Percentiles rank a stretch among this genome's conserved stretches.
These are phyloP conservation scores for Bombus haemorrhoidalis DNA, from an alignment of 1,140 invertebrate species.

Conservation along the genomic window DNA sequence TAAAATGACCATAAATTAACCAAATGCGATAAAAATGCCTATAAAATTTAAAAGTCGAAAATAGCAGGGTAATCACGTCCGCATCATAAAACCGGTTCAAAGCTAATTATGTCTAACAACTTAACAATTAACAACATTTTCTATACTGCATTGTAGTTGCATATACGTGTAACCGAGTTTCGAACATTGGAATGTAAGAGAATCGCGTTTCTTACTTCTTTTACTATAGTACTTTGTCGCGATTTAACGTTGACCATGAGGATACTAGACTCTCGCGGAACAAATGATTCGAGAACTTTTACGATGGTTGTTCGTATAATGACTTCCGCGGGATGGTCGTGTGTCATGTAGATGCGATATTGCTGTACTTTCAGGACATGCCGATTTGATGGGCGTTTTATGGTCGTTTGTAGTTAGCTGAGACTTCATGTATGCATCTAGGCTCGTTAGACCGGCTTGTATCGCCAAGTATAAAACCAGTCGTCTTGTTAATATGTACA, in stretches of 20 bases:
- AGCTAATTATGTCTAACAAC: too few species aligned
- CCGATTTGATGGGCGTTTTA: slow-evolving; percentile 31
- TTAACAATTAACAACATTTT: too few species aligned
- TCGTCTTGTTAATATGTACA: slow-evolving; percentile 5
- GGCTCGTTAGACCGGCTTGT: slow-evolving; percentile 46
- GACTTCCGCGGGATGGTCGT: neutral
- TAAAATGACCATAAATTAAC: too few species aligned
- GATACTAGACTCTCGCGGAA: slow-evolving; percentile 45
- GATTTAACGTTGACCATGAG: slow-evolving; percentile 16
- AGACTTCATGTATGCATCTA: neutral
- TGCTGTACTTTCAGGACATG: neutral
- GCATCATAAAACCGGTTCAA: too few species aligned
- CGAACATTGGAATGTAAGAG: too few species aligned
- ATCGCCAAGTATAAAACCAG: neutral
- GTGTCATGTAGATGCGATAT: neutral
- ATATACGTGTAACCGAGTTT: too few species aligned
- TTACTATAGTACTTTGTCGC: neutral
- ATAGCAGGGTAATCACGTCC: too few species aligned
- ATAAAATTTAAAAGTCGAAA: too few species aligned
- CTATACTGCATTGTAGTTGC: too few species aligned
- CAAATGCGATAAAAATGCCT: too few species aligned
- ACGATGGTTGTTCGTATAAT: slow-evolving; percentile 26
- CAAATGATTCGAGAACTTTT: slow-evolving; percentile 54
- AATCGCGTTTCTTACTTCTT: too few species aligned
- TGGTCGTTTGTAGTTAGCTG: slow-evolving; percentile 1